Base-by-base conservation (phyloP, 2,797 vertebrate genomes). In the Megalops cyprinoides region DNA sequence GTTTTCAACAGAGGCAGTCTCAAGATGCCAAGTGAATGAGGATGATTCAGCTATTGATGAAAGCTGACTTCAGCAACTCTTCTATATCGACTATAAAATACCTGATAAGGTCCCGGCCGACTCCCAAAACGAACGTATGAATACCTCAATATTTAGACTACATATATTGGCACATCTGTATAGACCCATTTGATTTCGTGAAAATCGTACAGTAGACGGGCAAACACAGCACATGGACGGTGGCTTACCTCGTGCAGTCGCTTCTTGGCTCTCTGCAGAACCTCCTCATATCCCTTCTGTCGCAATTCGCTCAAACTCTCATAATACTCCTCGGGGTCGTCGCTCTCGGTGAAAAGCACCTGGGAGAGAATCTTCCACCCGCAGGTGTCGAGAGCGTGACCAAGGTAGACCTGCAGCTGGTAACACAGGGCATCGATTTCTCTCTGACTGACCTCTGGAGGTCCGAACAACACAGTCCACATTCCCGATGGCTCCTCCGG, bases 291-390 rank as follows among this genome's bases (percentile, higher is more conserved):
- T 28, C 98, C 98, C 56, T 97, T 97, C 84, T 96, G 97, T 74
- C 96, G 88, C 87, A 99, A 94, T 88, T 99, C 97, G 10, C 97
- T 96, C 84, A 99, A 92, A 85, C 97, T 99, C 91, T 99, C 97
- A 2, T 99, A 99, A 87, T 99, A 99, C 87, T 98, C 97, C 81
- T 99, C 98, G 0, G 96, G 91, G 89, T 98, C 97, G 31, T 97
- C 97, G 1, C 93, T 92, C 86, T 97, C 97, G 0, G 96, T 93
- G 90, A 99, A 99, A 0, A 99, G 95, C 37, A 99, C 96, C 92
- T 97, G 96, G 0, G 96, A 98, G 1, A 99, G 96, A 79, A 99
- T 98, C 92, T 96, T 98, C 98, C 98, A 99, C 4, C 98, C 97
- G 84, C 98, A 99, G 81, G 96, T 97, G 91, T 99, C 98, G 86